Percentiles rank a stretch among this genome's conserved stretches.
Evolutionary conservation across 2,113 vertebrate genomes (phyloP).

Genomic region (Oryzias celebensis): DNA sequence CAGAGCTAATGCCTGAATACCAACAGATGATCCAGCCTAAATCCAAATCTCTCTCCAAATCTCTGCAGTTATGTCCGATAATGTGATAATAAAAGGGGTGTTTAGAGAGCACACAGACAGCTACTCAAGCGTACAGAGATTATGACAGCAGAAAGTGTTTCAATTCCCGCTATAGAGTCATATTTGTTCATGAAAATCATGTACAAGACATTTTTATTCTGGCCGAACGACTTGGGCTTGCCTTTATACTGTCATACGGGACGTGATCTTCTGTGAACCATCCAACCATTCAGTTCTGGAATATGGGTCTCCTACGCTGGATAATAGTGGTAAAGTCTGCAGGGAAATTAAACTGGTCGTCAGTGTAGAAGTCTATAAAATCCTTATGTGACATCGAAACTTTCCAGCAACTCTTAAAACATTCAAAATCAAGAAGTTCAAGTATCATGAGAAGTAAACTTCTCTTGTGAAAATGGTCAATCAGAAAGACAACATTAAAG

Average conservation of each 20-base stretch:
- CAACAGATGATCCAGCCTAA: slow-evolving; percentile 49
- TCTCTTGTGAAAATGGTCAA: no score
- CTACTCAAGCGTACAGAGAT: slow-evolving; percentile 10
- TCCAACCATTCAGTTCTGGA: slow-evolving; percentile 23
- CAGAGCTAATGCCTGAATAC: slow-evolving; percentile 35
- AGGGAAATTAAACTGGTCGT: slow-evolving; percentile 1
- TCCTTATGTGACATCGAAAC: slow-evolving; percentile 2
- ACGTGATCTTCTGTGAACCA: slow-evolving; percentile 21
- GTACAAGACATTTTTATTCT: slow-evolving; percentile 12
- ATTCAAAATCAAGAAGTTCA: background rate
- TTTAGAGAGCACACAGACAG: slow-evolving; percentile 36
- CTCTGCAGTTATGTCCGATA: slow-evolving; percentile 34
- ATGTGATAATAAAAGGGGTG: slow-evolving; percentile 46
- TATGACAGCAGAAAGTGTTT: slow-evolving; percentile 27
- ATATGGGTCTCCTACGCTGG: background rate
- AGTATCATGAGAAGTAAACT: background rate
- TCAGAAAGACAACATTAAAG: no score
- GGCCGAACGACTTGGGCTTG: slow-evolving; percentile 9
- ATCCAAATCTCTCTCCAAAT: slow-evolving; percentile 52
- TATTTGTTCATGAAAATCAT: slow-evolving; percentile 13
- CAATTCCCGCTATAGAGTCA: slow-evolving; percentile 12
- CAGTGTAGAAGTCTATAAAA: slow-evolving; percentile 3
- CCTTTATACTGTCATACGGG: background rate
- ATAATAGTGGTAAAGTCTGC: slow-evolving; percentile 1
- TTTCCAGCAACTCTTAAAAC: background rate